phyloP scores from a whole-genome alignment of 1,140 invertebrate genomes.

The Drosophila equinoxialis region DNA sequence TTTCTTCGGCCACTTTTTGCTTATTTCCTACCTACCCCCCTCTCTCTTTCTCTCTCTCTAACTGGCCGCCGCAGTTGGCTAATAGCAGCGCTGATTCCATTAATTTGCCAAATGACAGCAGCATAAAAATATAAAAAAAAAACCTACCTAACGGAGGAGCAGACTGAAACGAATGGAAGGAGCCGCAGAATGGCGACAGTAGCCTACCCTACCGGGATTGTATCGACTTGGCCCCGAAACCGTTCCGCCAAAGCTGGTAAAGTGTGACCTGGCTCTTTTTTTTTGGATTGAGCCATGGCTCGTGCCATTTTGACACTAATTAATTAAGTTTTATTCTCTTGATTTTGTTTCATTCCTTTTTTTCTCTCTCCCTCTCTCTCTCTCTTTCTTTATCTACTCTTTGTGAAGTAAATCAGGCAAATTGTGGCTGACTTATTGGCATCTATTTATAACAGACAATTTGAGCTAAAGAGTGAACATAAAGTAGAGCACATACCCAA shows the following conservation, averaged over 20 bases:
- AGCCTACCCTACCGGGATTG: not conserved
- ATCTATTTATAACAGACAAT: conserved; percentile 31
- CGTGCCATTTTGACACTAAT: conserved; percentile 73
- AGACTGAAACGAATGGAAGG: not conserved
- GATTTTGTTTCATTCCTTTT: conserved; percentile 9
- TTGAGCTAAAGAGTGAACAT: not conserved
- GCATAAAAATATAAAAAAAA: conserved; percentile 29
- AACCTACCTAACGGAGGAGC: not conserved
- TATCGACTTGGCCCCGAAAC: not conserved
- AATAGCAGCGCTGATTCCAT: conserved; percentile 79
- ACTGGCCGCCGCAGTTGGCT: conserved; percentile 66
- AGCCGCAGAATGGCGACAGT: not conserved
- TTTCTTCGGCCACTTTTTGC: not conserved
- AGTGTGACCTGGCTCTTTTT: conserved; percentile 32
- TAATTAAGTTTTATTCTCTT: conserved; percentile 70
- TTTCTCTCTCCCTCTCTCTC: too few species aligned
- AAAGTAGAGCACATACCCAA: not conserved
- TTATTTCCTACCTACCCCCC: not conserved
- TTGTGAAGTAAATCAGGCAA: conserved; percentile 40
- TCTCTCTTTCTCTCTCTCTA: not conserved
- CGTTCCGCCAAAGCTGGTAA: conserved; percentile 10
- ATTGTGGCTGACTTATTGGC: conserved; percentile 37
- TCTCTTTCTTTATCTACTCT: conserved; percentile 30
- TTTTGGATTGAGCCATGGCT: conserved; percentile 21
- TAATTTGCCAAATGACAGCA: conserved; percentile 78